Base-by-base conservation (phyloP, 2,888 invertebrate species). In the Drosophila mercatorum region DNA sequence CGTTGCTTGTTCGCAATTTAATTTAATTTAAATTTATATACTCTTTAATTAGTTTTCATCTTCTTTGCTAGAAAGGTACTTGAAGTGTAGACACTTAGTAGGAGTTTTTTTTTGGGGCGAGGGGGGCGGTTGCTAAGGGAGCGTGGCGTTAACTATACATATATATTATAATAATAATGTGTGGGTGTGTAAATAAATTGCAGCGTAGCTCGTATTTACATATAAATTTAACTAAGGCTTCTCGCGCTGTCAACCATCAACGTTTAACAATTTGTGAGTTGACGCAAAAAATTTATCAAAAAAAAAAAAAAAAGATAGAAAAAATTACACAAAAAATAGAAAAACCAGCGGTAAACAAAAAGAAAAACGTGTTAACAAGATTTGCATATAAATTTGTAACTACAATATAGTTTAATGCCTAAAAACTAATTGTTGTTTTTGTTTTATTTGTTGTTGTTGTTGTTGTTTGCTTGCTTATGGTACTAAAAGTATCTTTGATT, bases 41-140 rank as follows among this genome's bases (percentile, higher is more conserved):
- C 51, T 58, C 62, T 58, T 41, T 55, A 60, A 51, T 57, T 46
- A 41, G 49, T n/a, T 49, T 31, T 34, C 34, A 2, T 34, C n/a
- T 67, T 70, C n/a, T 71, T 82, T 78, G 80, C 87, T 90, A 88
- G 82, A 85, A 88, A 91, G 90, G 91, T 90, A 90, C 89, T 87
- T 88, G 86, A 90, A 91, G 89, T 89, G 89, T 90, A 84, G 86
- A 85, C 86, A 78, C 81, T 88, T 82, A 78, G 72, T 75, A 71
- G 62, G 11, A 26, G 22, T 17, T 17, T 17, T 17, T 26, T 43
- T 40, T 17, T 36, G 75, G 61, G 11, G 12, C 14, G 3, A 5
- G 22, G 31, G 26, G 7, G 28, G 8, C 14, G 12, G 26, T 26
- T 31, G 14, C 28, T 26, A 14, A 17, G 38, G 55, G 43, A 36